These are phyloP conservation scores for Muscicapa comitata DNA, from an alignment of 2,797 vertebrate genomes.

Conservation along the genomic window DNA sequence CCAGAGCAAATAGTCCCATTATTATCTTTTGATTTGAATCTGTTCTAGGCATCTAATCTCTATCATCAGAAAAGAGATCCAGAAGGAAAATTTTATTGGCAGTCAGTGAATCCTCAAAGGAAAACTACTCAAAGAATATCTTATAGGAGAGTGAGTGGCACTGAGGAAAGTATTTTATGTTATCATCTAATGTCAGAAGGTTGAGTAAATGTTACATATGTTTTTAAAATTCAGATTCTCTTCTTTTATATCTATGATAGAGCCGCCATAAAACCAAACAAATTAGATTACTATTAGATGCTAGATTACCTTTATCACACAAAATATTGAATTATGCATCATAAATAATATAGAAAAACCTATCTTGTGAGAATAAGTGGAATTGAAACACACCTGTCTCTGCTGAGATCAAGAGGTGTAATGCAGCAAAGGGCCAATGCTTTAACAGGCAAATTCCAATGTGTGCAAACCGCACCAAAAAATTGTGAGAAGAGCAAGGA, in stretches of 20 bases:
- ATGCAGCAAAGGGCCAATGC: neutral
- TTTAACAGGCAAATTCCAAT: neutral
- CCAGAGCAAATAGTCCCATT: neutral
- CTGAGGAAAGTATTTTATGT: neutral
- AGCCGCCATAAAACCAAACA: neutral
- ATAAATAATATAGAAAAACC: neutral
- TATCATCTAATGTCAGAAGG: neutral
- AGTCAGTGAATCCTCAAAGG: neutral
- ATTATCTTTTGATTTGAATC: neutral
- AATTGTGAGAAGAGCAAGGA: neutral
- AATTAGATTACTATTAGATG: no score
- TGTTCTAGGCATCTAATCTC: neutral
- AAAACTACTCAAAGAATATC: neutral
- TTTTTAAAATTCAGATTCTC: neutral
- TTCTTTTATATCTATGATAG: neutral
- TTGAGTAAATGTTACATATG: neutral
- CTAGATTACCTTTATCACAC: no score
- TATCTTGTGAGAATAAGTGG: neutral
- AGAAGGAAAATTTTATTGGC: neutral
- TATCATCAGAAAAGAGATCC: neutral
- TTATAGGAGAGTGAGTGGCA: neutral
- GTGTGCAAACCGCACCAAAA: neutral
- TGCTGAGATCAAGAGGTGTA: neutral
- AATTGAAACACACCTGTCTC: neutral
- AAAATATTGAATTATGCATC: neutral